Evolutionary conservation across 2,797 vertebrate genomes (phyloP), one percentile per base, ranked within the genome.

Genomic region (Adrianichthys oophorus): DNA sequence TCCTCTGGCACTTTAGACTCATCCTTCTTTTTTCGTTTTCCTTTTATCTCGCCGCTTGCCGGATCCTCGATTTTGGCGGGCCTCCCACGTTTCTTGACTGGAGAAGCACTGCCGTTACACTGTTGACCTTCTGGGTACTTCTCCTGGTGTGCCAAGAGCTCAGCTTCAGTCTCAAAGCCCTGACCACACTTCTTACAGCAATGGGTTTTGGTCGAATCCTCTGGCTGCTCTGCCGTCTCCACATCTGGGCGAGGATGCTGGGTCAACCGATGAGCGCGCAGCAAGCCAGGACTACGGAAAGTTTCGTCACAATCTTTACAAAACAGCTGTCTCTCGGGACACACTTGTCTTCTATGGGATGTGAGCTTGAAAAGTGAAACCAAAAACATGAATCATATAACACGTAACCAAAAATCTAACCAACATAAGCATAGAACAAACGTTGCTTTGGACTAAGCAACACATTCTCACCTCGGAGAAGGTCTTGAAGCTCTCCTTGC

Each of bases 401-500:
- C 50, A 13, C 45, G n/a, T 7, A 15, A 45, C n/a, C 1, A 2
- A 13, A 0, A 52, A 16, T 4, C 26, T 26, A 0, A 15, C 1
- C 1, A 13, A 15, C 5, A 7, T 5, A 26, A 26, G 7, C 26
- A 26, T 26, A 1, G 5, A 7, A 5, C 5, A 6, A 26, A 26
- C 4, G 8, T 26, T 2, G 18, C 7, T 24, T 5, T 6, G 7
- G 19, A 14, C 1, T 4, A 57, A 52, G 48, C 10, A 3, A 32
- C 32, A 60, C 12, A 18, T 1, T 65, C 87, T 87, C 19, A 93
- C 93, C 86, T 93, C 92, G 56, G 92, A 93, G 68, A 94, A 93
- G 1, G 90, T 92, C 58, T 90, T 91, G 53, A 94, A 94, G 79
- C 92, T 89, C 79, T 92, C 90, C 72, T 92, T 87, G 80, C 92